Conservation (phyloP, 2,113 vertebrate genomes). For the Amphilophus citrinellus region DNA sequence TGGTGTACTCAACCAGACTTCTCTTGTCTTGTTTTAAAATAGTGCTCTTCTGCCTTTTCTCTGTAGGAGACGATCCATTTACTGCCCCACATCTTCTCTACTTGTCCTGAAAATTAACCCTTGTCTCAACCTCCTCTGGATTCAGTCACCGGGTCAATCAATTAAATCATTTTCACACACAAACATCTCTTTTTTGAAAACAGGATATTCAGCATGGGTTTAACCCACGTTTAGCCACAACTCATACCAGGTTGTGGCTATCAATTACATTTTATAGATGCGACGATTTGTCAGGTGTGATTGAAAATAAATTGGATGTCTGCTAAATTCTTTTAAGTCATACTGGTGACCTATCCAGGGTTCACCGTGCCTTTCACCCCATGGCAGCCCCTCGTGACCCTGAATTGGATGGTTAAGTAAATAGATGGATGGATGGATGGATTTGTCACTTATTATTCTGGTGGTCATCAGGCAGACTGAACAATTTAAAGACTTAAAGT, state of each 20-base stretch:
- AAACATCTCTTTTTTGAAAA: background rate
- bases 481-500: background rate
- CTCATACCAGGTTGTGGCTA: background rate
- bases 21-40: conserved; percentile 72
- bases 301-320: background rate
- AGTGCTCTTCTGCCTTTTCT: conserved; percentile 64
- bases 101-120: conserved; percentile 49
- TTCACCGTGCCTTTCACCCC: background rate
- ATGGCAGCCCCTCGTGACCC: background rate
- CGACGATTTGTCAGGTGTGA: background rate
- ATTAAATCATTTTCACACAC: background rate
- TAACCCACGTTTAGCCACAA: background rate
- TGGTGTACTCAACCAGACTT: conserved; percentile 72
- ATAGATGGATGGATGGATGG: background rate
- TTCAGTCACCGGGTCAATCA: conserved; percentile 31
- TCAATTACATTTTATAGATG: background rate
- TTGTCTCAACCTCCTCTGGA: background rate
- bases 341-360: background rate
- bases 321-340: background rate
- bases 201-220: background rate
- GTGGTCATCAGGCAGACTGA: background rate
- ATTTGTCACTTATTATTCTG: background rate
- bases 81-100: conserved; percentile 37
- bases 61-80: conserved; percentile 60
- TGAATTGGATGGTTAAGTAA: conserved; percentile 1